Evolutionary conservation across 1,140 invertebrate species (phyloP).

Genomic region (Papilio helenus): DNA sequence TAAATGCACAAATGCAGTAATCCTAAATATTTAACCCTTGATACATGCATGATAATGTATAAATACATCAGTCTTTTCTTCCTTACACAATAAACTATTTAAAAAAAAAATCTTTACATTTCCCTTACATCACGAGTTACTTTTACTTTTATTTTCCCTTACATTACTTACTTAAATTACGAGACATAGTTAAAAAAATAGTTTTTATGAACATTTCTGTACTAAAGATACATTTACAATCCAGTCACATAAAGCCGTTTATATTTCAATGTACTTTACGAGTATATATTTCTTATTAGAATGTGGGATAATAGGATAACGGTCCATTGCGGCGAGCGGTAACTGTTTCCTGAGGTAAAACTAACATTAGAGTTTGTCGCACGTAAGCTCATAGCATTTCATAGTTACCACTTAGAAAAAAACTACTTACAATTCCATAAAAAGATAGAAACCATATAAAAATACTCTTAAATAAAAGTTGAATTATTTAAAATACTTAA

Average conservation of each 20-base stretch:
- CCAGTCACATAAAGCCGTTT: background rate
- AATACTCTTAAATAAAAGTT: background rate
- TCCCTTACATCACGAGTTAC: too few species aligned
- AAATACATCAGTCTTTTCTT: too few species aligned
- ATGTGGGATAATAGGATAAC: slow-evolving; percentile 27
- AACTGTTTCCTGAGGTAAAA: slow-evolving; percentile 28
- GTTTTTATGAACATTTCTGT: background rate
- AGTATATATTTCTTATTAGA: slow-evolving; percentile 10
- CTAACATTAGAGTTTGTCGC: slow-evolving; percentile 36
- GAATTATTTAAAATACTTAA: background rate
- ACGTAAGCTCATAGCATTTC: slow-evolving; percentile 35
- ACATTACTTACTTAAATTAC: too few species aligned
- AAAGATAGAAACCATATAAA: background rate
- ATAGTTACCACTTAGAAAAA: slow-evolving; percentile 35
- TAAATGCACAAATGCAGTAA: too few species aligned
- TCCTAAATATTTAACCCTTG: too few species aligned
- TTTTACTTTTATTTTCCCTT: too few species aligned
- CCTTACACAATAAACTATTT: too few species aligned
- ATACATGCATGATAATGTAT: too few species aligned
- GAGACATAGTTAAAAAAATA: too few species aligned
- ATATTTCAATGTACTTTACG: slow-evolving; percentile 10
- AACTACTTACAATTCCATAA: background rate
- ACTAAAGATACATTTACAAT: background rate
- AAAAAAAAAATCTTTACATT: too few species aligned
- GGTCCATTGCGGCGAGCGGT: slow-evolving; percentile 36